Base-by-base conservation (phyloP, 2,888 invertebrate species). In the Molorchus minor region DNA sequence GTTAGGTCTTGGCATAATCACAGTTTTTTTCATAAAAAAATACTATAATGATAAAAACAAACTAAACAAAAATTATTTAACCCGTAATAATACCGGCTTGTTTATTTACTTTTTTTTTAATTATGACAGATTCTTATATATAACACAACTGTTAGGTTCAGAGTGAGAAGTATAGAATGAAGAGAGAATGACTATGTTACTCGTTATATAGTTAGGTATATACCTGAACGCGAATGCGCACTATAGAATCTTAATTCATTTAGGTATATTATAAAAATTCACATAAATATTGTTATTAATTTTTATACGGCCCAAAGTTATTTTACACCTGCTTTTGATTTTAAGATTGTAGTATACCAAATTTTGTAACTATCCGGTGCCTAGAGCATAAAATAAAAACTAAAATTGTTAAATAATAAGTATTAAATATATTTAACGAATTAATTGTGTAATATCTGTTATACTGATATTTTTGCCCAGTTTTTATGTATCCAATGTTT, bases 1-100 rank as follows among this genome's bases (percentile, higher is more conserved):
- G 44, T 66, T 68, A 65, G 62, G 25, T 65, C 62, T 67, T 43
- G 63, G 66, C 70, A 70, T 70, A 64, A 61, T 64, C 65, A 64
- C 67, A 58, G 49, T 54, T 61, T 57, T 58, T 55, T 58, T 62
- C 59, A 58, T 57, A 62, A 61, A 60, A 52, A 52, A 16, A 30
- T 53, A 41, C 25, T 36, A 38, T 57, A 36, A 61, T 43, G 29
- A 3, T 40, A 44, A 54, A 57, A 55, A 29, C 25, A 12, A 54
- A n/a, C n/a, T n/a, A n/a, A 44, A 62, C 12, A 38, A 25, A 51
- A 56, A 53, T 13, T 17, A 40, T 19, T 30, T 40, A 21, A 40
- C 44, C 15, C 21, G 10, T 3, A 20, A 36, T 41, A 57, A 40
- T 20, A 56, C 61, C 62, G 57, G 62, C 55, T 62, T 59, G 44